Conservation (phyloP, 2,888 invertebrate species). For the Dryadula phaetusa region DNA sequence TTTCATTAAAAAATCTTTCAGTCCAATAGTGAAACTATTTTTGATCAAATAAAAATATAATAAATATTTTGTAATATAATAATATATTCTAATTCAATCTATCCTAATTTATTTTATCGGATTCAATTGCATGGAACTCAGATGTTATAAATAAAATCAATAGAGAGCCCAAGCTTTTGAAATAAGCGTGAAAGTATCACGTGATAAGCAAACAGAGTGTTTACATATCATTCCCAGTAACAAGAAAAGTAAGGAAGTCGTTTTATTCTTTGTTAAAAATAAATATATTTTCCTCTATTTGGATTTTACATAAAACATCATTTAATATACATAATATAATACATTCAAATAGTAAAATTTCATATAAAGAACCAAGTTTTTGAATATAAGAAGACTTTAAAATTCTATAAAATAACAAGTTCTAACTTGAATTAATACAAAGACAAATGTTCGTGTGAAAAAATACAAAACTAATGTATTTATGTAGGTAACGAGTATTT, state of each 20-base stretch:
- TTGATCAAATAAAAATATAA: too few species aligned
- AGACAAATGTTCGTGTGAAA: too few species aligned
- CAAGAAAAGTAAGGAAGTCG: constrained; percentile 28
- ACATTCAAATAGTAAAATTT: too few species aligned
- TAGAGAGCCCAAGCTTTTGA: neutral
- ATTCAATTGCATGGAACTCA: neutral
- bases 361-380: too few species aligned
- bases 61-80: too few species aligned
- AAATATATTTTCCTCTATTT: neutral
- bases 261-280: constrained; percentile 15
- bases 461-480: too few species aligned
- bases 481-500: too few species aligned
- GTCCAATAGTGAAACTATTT: too few species aligned
- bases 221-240: constrained; percentile 28
- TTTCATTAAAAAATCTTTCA: too few species aligned
- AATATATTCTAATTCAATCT: neutral
- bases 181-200: constrained; percentile 7
- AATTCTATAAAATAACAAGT: too few species aligned
- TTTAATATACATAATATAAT: neutral
- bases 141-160: constrained; percentile 1
- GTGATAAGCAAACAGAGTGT: constrained; percentile 32
- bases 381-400: too few species aligned
- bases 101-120: constrained; percentile 3
- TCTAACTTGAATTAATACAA: too few species aligned
- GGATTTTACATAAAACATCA: neutral